Conservation (phyloP, 1,140 invertebrate species). For the Drosophila neocordata region DNA sequence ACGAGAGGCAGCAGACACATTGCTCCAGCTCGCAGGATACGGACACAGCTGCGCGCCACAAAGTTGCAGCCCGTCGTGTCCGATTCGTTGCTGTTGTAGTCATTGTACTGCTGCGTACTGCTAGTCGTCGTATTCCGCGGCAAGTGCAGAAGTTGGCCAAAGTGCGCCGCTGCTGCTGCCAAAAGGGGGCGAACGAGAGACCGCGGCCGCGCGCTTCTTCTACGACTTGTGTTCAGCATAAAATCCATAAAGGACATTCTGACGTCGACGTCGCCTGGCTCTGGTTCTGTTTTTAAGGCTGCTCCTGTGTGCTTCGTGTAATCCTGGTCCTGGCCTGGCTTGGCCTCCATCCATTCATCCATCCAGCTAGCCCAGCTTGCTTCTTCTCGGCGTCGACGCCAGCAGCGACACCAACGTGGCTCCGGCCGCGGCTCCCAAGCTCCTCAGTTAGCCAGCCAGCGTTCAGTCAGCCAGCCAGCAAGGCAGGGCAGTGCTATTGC, state of each 20-base stretch:
- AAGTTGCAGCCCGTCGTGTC: slow-evolving; percentile 7
- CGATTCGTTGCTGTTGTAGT: slow-evolving; percentile 52
- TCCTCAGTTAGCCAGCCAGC: slow-evolving; percentile 17
- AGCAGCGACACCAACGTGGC: slow-evolving; percentile 38
- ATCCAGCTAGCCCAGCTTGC: neutral
- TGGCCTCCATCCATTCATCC: too few relatives aligned
- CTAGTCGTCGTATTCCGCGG: slow-evolving; percentile 31
- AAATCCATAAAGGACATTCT: slow-evolving; percentile 71
- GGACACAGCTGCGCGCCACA: slow-evolving; percentile 19
- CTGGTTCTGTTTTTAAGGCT: slow-evolving; percentile 21
- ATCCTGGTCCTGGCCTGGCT: neutral
- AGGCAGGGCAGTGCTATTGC: slow-evolving; percentile 39
- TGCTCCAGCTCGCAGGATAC: slow-evolving; percentile 48
- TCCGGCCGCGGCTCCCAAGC: neutral
- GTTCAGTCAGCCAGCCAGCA: slow-evolving; percentile 38
- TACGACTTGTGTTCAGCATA: slow-evolving; percentile 32
- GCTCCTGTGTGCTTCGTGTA: slow-evolving; percentile 15
- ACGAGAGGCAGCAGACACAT: slow-evolving; percentile 19
- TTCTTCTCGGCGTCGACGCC: slow-evolving; percentile 1
- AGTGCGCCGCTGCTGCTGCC: slow-evolving; percentile 34
- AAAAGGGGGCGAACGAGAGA: slow-evolving; percentile 20
- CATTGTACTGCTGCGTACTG: slow-evolving; percentile 18
- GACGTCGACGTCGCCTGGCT: slow-evolving; percentile 28
- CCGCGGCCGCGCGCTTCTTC: slow-evolving; percentile 42
- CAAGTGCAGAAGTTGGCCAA: slow-evolving; percentile 23